Base-by-base conservation (phyloP, 2,113 vertebrate genomes). In the Istiophorus platypterus region DNA sequence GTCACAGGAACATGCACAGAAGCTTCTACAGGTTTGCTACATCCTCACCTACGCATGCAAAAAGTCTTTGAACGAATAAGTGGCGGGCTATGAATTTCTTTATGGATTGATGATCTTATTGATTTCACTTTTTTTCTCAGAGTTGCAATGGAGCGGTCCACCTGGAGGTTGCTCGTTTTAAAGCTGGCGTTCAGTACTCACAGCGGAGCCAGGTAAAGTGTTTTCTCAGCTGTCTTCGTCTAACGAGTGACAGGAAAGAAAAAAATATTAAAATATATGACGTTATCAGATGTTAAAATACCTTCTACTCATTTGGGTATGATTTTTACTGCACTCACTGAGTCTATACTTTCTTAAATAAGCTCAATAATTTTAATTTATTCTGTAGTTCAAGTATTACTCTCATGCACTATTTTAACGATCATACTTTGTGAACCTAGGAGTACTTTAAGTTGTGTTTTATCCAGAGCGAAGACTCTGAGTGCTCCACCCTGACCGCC, bases 161-260 rank as follows among this genome's bases (percentile, higher is more conserved):
- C 79, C 93, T 99, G 85, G 97, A 99, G 84, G 95, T 99, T 41
- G 98, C 98, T 92, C 97, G 97, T 86, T 96, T 98, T 92, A 98
- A 97, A 96, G 92, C 97, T 5, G 95, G 96, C 9, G 90, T 96
- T 0, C 96, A 96, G 77, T 96, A 96, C 78, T 95, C 96, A 22
- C 95, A 96, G 85, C 94, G 95, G 75, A 96, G 95, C 92, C 97
- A 98, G 97, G 98, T 99, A 90, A 76, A 93, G 88, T 18, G 65
- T 70, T 68, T 72, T n/a, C 11, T 9, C 15, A 14, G 6, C 12
- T 69, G 4, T 17, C 31, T 76, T 31, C 52, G n/a, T 74, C 39
- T 62, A 13, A 47, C 39, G 7, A 27, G 22, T 12, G 27, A 52
- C 17, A 45, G 37, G 5, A 34, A 34, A 31, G 3, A 18, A 78